Evolutionary conservation across 64 coral and sea anemone genomes (phyloP).

Genomic region (Montipora sp.): DNA sequence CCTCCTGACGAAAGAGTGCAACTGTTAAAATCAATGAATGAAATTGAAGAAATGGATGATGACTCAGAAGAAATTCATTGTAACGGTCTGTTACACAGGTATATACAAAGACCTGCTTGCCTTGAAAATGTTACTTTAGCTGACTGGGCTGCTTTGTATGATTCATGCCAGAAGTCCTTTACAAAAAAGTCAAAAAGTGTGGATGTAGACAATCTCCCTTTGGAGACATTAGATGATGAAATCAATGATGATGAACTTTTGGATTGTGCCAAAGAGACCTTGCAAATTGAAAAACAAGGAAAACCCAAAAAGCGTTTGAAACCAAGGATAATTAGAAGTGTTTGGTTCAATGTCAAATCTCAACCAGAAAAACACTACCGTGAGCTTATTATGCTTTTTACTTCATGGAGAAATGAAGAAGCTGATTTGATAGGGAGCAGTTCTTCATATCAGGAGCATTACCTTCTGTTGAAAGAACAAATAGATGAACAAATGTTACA

Average conservation of each 20-base stretch:
- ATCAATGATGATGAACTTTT: too few species aligned
- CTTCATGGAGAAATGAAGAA: conserved; percentile 53
- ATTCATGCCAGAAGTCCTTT: neutral
- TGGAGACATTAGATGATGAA: too few species aligned
- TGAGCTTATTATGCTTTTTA: neutral
- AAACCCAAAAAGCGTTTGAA: too few species aligned
- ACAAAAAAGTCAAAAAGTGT: too few species aligned
- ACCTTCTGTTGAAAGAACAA: neutral
- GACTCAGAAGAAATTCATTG: neutral
- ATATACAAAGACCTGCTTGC: neutral
- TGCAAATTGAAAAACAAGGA: too few species aligned
- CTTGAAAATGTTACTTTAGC: conserved; percentile 11
- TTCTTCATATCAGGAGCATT: conserved; percentile 38
- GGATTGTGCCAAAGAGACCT: too few species aligned
- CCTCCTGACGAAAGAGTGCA: neutral
- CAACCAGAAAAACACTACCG: neutral
- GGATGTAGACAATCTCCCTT: too few species aligned
- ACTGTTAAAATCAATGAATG: conserved; percentile 13
- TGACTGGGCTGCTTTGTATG: conserved; percentile 62
- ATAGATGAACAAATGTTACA: conserved; percentile 43
- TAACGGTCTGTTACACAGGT: conserved; percentile 23
- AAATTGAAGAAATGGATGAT: conserved; percentile 25
- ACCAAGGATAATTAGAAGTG: neutral
- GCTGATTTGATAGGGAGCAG: conserved; percentile 14
- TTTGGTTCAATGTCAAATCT: neutral